Conservation (phyloP, 2,888 invertebrate genomes). For the Meghimatium bilineatum region DNA sequence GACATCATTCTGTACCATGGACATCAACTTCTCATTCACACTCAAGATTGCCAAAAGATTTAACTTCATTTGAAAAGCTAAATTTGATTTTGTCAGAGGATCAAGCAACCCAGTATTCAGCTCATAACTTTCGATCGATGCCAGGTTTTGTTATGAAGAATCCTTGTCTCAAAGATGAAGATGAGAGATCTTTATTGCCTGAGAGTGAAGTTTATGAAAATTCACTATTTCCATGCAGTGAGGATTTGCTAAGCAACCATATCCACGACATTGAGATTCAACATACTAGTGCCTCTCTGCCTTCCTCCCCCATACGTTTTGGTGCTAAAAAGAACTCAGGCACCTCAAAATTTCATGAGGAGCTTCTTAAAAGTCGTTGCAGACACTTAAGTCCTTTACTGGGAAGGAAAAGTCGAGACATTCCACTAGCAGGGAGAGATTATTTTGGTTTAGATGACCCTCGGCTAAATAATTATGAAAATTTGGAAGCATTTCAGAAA, state of each 20-base stretch:
- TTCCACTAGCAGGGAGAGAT: conserved; percentile 55
- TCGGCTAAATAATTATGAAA: conserved; percentile 60
- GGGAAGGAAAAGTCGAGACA: conserved; percentile 64
- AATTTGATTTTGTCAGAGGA: conserved; percentile 43
- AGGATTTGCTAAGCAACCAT: conserved; percentile 1
- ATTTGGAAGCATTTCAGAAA: conserved; percentile 75
- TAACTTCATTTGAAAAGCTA: conserved; percentile 39
- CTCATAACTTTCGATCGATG: conserved; percentile 47
- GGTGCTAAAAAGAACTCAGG: conserved; percentile 62
- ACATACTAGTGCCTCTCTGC: conserved; percentile 71
- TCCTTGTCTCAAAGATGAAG: conserved; percentile 32
- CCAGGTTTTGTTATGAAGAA: conserved; percentile 49
- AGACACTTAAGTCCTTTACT: conserved; percentile 71
- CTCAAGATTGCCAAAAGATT: conserved; percentile 17
- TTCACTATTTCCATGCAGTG: neutral
- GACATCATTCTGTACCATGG: neutral
- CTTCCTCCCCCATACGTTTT: conserved; percentile 69
- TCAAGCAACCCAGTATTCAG: conserved; percentile 29
- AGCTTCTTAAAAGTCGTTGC: conserved; percentile 65
- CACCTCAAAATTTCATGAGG: conserved; percentile 62
- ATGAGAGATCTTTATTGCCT: conserved; percentile 12
- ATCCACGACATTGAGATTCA: conserved; percentile 57
- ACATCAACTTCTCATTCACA: conserved; percentile 1
- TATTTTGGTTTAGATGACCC: conserved; percentile 7
- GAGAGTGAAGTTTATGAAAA: conserved; percentile 25